Evolutionary conservation across 2,888 invertebrate genomes (phyloP).

Genomic region (Nomada goodeniana): DNA sequence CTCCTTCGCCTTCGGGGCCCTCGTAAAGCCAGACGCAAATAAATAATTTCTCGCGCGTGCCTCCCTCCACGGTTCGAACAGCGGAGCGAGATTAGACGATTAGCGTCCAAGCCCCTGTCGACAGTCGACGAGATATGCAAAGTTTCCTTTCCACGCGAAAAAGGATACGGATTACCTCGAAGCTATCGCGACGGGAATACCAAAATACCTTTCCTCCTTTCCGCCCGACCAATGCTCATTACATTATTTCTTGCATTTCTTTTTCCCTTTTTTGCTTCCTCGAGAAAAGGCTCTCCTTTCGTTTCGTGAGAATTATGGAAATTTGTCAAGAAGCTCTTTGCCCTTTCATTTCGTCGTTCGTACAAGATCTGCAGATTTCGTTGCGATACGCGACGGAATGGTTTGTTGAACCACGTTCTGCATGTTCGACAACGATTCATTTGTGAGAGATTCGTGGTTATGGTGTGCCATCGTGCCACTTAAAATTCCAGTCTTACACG

Average conservation of each 20-base stretch:
- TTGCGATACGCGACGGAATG: conserved; percentile 12
- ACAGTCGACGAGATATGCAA: conserved; percentile 67
- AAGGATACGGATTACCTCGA: conserved; percentile 55
- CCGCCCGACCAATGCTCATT: conserved; percentile 14
- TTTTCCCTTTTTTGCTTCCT: conserved; percentile 20
- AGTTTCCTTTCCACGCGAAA: conserved; percentile 64
- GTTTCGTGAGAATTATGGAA: conserved; percentile 57
- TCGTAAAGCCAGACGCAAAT: conserved; percentile 61
- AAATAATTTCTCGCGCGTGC: conserved; percentile 70
- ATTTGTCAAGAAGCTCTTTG: conserved; percentile 7
- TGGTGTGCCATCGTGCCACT: neutral
- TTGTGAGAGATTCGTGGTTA: conserved; percentile 11
- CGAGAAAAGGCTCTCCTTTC: conserved; percentile 37
- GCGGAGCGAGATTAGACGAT: conserved; percentile 66
- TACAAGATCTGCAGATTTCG: conserved; percentile 17
- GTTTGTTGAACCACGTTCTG: neutral
- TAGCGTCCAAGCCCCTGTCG: conserved; percentile 66
- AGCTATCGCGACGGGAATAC: conserved; percentile 56
- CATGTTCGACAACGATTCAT: neutral
- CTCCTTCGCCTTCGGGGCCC: conserved; percentile 28
- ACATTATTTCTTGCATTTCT: conserved; percentile 24
- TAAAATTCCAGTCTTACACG: conserved; percentile 3
- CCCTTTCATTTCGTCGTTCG: neutral
- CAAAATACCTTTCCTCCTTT: conserved; percentile 30
- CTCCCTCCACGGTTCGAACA: conserved; percentile 42